phyloP scores from a whole-genome alignment of 2,113 vertebrate genomes.

The Melanerpes aurifrons region DNA sequence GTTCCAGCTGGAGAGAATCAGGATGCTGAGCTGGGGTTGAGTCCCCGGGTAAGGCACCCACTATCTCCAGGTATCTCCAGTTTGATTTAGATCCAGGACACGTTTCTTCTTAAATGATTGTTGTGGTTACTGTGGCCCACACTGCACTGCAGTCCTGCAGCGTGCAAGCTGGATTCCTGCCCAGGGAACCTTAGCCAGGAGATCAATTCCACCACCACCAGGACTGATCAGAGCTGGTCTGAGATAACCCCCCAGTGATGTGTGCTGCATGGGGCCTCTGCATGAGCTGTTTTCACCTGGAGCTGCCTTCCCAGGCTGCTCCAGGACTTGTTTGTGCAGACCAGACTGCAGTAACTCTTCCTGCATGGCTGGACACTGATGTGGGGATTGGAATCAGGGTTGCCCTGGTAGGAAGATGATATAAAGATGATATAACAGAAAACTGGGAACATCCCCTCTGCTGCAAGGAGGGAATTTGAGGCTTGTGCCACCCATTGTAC shows the following conservation, averaged over 20 bases:
- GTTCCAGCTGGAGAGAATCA: neutral
- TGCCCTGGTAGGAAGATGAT: neutral
- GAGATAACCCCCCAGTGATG: neutral
- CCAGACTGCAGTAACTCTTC: neutral
- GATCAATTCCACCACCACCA: neutral
- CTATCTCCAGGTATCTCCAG: neutral
- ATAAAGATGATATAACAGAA: fast-evolving
- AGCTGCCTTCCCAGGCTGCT: neutral
- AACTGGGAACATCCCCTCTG: neutral
- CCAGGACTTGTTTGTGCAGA: neutral
- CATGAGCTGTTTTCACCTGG: neutral
- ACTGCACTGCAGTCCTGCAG: neutral
- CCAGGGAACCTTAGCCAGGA: neutral
- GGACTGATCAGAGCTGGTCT: neutral
- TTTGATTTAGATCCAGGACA: neutral
- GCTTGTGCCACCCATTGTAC: fast-evolving
- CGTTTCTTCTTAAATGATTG: neutral
- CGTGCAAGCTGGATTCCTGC: neutral
- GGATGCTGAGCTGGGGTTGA: neutral
- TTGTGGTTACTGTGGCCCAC: neutral
- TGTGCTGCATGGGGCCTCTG: neutral
- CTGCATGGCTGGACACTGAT: neutral
- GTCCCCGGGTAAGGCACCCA: neutral
- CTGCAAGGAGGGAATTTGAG: neutral
- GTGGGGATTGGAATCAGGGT: neutral